phyloP scores from a whole-genome alignment of 1,140 invertebrate genomes.

The Lepeophtheirus salmonis region DNA sequence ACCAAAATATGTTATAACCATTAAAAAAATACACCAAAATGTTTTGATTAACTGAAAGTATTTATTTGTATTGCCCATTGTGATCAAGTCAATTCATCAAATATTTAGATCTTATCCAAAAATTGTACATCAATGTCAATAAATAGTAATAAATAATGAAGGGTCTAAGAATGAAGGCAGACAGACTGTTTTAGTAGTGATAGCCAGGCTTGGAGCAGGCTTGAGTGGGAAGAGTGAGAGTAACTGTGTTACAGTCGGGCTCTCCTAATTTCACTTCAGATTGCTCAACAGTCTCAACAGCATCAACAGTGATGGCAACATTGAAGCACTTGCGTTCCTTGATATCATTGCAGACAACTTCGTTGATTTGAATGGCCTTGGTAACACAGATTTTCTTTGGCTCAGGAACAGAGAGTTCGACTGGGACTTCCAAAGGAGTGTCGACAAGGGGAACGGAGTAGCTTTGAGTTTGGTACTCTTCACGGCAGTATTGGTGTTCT shows the following conservation, averaged over 20 bases:
- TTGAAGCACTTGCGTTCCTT: slow-evolving; percentile 11
- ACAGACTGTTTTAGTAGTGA: too few species aligned
- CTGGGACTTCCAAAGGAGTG: slow-evolving; percentile 1
- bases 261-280: slow-evolving; percentile 8
- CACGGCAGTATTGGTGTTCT: slow-evolving; percentile 12
- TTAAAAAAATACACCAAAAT: too few species aligned
- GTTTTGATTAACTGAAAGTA: too few species aligned
- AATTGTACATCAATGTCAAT: too few species aligned
- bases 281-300: slow-evolving; percentile 10
- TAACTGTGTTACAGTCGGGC: slow-evolving; percentile 6
- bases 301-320: slow-evolving; percentile 11
- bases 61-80: too few species aligned
- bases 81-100: too few species aligned
- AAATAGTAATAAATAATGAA: too few species aligned
- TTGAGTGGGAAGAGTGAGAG: slow-evolving; percentile 16
- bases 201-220: slow-evolving; percentile 12
- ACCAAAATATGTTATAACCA: too few species aligned
- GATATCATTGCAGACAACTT: slow-evolving; percentile 7
- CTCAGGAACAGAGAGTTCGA: background rate
- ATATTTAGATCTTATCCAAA: too few species aligned
- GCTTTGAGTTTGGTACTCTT: slow-evolving; percentile 14
- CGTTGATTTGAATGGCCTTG: slow-evolving; percentile 10
- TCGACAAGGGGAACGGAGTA: slow-evolving; percentile 2
- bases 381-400: slow-evolving; percentile 5
- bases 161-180: too few species aligned